Evolutionary conservation across 2,888 invertebrate species (phyloP), one percentile per base, ranked within the genome.

Genomic region (Hydropsyche betteni): DNA sequence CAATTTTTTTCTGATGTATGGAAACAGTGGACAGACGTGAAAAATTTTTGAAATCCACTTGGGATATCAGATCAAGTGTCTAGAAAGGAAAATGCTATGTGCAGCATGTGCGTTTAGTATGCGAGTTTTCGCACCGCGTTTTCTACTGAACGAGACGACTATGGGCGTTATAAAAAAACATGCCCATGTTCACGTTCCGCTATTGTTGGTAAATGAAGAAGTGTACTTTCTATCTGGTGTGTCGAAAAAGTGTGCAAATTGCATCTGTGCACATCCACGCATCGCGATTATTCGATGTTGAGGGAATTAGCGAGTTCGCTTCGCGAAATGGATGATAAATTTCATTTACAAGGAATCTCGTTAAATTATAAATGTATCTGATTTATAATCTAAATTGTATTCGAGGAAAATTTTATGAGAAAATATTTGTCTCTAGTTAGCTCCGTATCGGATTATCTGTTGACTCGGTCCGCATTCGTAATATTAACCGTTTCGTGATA

Each of bases 11-110:
- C 24, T 24, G 24, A 24, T 24, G 24, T 24, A 24, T 24, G 1
- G 24, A 53, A 6, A 5, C 12, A 14, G 53, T 14, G 5, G 53
- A 53, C 10, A 53, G 8, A 2, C 4, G 5, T 12, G 6, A 34
- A 64, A 64, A 36, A 36, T 64, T 44, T 44, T 64, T 64, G 64
- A 64, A 64, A 64, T 64, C 64, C 33, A 36, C 36, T 36, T 34
- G 12, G 33, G 64, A 58, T 38, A 68, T 34, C 55, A 69, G 73
- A 68, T 73, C 24, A 75, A 8, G 61, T 10, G 61, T 76, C 70
- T 74, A 10, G 78, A 78, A 77, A 78, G 78, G 75, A 76, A 78
- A 78, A 78, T 76, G 70, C 38, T 44, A 75, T 69, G 76, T 68
- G 52, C 38, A 75, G 71, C 51, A 77, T 74, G 55, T 58, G 38